phyloP scores from a whole-genome alignment of 2,888 invertebrate species.

The Latrodectus hesperus region DNA sequence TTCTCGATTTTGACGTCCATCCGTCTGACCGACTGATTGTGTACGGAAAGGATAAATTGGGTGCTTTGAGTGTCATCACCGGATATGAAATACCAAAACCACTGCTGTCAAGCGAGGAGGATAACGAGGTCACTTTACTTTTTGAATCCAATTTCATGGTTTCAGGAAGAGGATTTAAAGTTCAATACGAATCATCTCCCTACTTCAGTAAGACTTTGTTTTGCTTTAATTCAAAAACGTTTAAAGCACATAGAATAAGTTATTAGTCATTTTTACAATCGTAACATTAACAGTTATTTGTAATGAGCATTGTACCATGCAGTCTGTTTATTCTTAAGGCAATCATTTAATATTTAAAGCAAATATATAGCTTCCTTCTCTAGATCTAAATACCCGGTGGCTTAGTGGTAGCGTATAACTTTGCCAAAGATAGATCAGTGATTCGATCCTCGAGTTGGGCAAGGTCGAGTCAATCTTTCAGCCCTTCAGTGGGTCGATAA shows the following conservation, averaged over 20 bases:
- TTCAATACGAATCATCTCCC: conserved; percentile 35
- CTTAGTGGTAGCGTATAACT: too few species aligned
- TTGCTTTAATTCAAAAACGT: too few species aligned
- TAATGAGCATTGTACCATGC: background rate
- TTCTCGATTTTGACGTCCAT: conserved; percentile 22
- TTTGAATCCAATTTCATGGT: conserved; percentile 29
- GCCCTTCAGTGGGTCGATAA: too few species aligned
- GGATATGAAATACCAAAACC: conserved; percentile 22
- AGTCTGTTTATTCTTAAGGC: background rate
- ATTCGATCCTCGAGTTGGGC: too few species aligned
- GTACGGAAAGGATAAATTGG: conserved; percentile 8
- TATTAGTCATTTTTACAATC: too few species aligned
- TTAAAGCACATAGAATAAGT: too few species aligned
- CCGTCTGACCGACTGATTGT: conserved; percentile 16
- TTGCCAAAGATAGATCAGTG: too few species aligned
- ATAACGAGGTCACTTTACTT: background rate
- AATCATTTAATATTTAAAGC: background rate
- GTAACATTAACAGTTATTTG: background rate
- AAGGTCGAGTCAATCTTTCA: too few species aligned
- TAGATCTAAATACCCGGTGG: too few species aligned
- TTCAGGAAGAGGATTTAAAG: conserved; percentile 30
- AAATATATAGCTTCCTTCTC: too few species aligned
- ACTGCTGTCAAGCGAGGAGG: conserved; percentile 14
- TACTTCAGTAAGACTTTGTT: background rate
- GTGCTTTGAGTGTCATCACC: conserved; percentile 14